Evolutionary conservation across 2,797 vertebrate genomes (phyloP).

Genomic region (Sebastes dallii): DNA sequence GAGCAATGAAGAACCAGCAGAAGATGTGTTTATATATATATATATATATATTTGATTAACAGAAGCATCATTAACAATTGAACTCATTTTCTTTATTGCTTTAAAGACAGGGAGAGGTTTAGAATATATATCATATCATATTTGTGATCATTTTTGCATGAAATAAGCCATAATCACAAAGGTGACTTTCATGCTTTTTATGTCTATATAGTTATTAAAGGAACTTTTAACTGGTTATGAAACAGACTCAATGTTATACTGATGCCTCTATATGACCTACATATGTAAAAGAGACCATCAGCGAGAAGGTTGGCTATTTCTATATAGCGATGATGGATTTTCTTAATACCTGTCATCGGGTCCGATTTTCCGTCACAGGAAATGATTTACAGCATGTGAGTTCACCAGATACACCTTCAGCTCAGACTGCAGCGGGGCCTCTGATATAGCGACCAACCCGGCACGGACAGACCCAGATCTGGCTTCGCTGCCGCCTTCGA

Average conservation of each 20-base stretch:
- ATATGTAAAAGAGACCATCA: background rate
- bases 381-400: background rate
- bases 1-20: constrained; percentile 3
- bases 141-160: background rate
- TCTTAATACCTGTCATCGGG: no score
- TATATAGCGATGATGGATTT: background rate
- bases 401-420: background rate
- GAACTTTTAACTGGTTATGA: background rate
- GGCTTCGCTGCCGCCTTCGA: background rate
- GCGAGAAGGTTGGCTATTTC: background rate
- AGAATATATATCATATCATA: background rate
- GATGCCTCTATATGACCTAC: background rate
- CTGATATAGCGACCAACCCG: no score
- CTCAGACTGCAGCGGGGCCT: no score
- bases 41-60: constrained; percentile 14
- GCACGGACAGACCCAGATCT: background rate
- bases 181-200: background rate
- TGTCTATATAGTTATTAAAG: background rate
- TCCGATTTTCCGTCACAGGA: background rate
- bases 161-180: background rate
- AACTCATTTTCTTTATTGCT: background rate
- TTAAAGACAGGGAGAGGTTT: background rate
- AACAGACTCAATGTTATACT: background rate
- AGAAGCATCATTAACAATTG: background rate
- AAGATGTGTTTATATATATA: constrained; percentile 14